Percentiles rank a stretch among this genome's conserved stretches.
These are phyloP conservation scores for Drosophila setosimentum DNA, from an alignment of 2,888 invertebrate genomes.

Conservation along the genomic window DNA sequence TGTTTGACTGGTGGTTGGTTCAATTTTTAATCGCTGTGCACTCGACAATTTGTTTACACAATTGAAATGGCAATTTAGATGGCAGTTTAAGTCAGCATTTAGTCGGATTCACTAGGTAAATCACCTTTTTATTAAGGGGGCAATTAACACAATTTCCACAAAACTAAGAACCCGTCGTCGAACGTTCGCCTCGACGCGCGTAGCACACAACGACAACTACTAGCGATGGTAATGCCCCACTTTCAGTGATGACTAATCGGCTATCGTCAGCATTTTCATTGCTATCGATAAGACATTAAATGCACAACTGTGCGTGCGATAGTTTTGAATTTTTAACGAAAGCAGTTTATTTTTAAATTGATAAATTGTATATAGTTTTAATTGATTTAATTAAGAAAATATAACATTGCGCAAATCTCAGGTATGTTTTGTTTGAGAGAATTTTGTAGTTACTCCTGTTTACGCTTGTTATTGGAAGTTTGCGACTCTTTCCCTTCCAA, in stretches of 20 bases:
- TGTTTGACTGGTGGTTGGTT: constrained; percentile 41
- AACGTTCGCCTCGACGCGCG: constrained; percentile 49
- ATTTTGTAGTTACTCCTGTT: constrained; percentile 1
- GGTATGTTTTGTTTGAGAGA: background rate
- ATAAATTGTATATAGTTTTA: background rate
- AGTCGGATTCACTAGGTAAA: constrained; percentile 19
- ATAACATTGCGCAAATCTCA: background rate
- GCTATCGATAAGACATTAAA: constrained; percentile 1
- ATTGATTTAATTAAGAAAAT: background rate
- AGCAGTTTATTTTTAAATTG: background rate
- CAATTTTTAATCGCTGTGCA: background rate
- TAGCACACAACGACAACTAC: constrained; percentile 40
- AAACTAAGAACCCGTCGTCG: constrained; percentile 16
- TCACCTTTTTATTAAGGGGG: constrained; percentile 48
- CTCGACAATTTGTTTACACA: constrained; percentile 15
- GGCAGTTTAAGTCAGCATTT: constrained; percentile 41
- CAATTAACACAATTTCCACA: constrained; percentile 26
- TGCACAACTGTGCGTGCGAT: background rate
- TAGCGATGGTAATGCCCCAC: constrained; percentile 11
- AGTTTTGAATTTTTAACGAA: background rate
- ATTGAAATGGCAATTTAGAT: background rate
- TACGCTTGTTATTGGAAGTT: background rate
- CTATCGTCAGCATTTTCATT: constrained; percentile 1
- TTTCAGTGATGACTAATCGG: background rate
- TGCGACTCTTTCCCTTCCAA: background rate